Base-by-base conservation (phyloP, 2,888 invertebrate genomes). In the Clunio marinus region DNA sequence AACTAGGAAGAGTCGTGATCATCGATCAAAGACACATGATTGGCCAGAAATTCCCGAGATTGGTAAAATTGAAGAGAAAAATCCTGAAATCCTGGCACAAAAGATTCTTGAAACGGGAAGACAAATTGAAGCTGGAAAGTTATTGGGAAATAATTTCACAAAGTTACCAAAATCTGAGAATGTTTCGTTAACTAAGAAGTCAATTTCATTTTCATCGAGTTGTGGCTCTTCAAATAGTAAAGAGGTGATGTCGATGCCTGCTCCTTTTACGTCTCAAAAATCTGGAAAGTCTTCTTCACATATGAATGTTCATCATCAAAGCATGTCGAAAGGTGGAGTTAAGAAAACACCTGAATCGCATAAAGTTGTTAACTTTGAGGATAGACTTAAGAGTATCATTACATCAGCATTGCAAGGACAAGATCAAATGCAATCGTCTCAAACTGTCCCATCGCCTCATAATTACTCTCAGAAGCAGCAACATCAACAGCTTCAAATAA, bases 41-140 rank as follows among this genome's bases (percentile, higher is more conserved):
- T 93, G 93, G 93, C 93, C 93, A 0, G 92, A 93, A 73, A 89
- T 93, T 28, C 93, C 93, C 1, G 92, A 93, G 73, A 86, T 93
- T 65, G 91, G 89, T 1, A 93, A 93, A 78, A 93, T 93, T 70
- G 91, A 93, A 75, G 94, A 94, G 76, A 92, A 92, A 76, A 93
- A 94, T 79, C 93, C 93, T 0, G 93, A 93, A 77, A 84, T 93
- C 65, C 80, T 93, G 67, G 93, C 93, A 0, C 91, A 91, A 77
- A 94, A 94, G 77, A 93, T 94, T 72, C 80, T 93, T 37, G 93
- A 93, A 78, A 92, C 91, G 0, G 93, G 93, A 4, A 82, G 93
- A 1, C 93, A 93, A 80, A 89, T 93, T 70, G 93, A 94, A 79
- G 91, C 92, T 3, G 89, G 89, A 45, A 89, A 91, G 78, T 80